A percentile compares a stretch with the other conserved stretches of the same genome.
Evolutionary conservation across 2,888 invertebrate species (phyloP).

Genomic region (Hecatera dysodea): DNA sequence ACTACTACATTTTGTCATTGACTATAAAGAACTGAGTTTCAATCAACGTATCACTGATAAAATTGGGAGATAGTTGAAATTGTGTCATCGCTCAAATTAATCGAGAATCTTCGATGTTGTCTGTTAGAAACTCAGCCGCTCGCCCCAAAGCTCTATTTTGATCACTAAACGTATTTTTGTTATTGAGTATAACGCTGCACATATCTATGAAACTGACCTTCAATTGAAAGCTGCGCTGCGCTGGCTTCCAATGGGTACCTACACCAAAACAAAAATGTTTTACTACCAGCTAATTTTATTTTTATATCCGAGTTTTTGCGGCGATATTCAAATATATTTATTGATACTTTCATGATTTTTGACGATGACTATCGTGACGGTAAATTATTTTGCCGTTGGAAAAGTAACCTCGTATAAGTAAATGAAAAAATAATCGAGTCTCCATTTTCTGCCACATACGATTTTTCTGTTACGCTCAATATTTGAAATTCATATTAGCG

Average conservation of each 20-base stretch:
- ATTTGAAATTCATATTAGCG: conserved; percentile 29
- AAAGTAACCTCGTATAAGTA: background rate
- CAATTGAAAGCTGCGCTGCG: conserved; percentile 16
- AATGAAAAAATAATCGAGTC: conserved; percentile 14
- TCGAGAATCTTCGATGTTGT: conserved; percentile 9
- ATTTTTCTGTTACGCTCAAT: conserved; percentile 1
- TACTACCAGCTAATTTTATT: background rate
- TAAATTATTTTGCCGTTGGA: background rate
- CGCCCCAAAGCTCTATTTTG: conserved; percentile 59
- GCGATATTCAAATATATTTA: conserved; percentile 25
- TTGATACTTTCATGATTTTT: background rate
- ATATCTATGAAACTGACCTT: conserved; percentile 72
- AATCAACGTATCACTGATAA: conserved; percentile 1
- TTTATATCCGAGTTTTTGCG: conserved; percentile 7
- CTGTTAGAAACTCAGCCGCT: conserved; percentile 24
- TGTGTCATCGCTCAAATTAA: conserved; percentile 11
- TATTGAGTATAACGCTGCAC: conserved; percentile 72
- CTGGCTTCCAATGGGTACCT: conserved; percentile 18
- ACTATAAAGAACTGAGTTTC: conserved; percentile 8
- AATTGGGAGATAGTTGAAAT: conserved; percentile 15
- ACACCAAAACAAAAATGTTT: background rate
- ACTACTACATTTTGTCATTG: conserved; percentile 23
- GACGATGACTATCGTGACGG: background rate
- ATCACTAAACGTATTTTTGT: conserved; percentile 74
- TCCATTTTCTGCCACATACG: background rate